These are phyloP conservation scores for Falco peregrinus DNA, from an alignment of 2,797 vertebrate species.

Conservation along the genomic window DNA sequence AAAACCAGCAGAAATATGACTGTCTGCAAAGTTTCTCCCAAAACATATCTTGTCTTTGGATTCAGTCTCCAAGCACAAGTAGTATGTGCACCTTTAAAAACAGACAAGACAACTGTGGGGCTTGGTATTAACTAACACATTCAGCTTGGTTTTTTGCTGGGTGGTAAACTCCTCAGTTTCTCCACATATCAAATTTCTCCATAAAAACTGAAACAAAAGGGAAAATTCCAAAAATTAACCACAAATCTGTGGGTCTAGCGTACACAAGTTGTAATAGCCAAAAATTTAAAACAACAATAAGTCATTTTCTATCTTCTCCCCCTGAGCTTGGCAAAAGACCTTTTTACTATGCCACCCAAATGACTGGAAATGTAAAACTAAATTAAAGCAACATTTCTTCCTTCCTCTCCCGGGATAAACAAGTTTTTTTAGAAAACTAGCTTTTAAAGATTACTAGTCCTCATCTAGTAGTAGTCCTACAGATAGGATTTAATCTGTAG, in stretches of 20 bases:
- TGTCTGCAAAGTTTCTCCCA: background rate
- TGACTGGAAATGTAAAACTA: background rate
- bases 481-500: background rate
- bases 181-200: background rate
- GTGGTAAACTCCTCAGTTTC: background rate
- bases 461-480: background rate
- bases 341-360: constrained; percentile 16
- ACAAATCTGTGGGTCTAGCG: background rate
- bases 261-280: background rate
- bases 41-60: background rate
- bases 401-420: background rate
- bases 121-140: background rate
- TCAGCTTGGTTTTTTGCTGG: background rate
- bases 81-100: background rate
- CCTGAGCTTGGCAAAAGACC: background rate
- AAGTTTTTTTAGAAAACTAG: background rate
- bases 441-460: background rate
- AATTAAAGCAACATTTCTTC: constrained; percentile 39
- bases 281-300: background rate
- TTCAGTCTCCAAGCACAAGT: background rate
- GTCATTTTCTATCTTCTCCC: background rate
- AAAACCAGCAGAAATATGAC: background rate
- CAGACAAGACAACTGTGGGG: background rate
- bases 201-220: constrained; percentile 5
- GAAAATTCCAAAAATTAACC: background rate